Conservation (phyloP, 2,888 invertebrate species). For the Troilus luridus region DNA sequence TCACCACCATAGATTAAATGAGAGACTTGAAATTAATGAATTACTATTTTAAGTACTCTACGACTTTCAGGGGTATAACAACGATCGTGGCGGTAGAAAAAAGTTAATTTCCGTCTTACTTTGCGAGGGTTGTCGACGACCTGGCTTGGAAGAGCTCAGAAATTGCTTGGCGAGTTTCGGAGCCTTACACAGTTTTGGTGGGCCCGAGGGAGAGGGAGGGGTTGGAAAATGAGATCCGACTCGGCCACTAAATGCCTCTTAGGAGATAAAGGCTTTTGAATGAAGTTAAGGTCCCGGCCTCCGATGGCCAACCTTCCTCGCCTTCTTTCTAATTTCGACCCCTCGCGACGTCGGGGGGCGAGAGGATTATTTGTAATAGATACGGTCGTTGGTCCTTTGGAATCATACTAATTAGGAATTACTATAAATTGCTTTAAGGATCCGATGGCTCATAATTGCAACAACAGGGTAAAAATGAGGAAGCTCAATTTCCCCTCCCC, state of each 20-base stretch:
- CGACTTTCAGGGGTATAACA: background rate
- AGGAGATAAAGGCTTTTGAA: conserved; percentile 34
- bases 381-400: no score
- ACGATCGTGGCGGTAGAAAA: rapidly evolving
- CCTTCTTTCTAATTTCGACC: background rate
- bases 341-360: background rate
- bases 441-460: no score
- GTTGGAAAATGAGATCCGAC: background rate
- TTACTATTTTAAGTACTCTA: background rate
- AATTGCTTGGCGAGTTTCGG: background rate
- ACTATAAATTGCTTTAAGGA: no score
- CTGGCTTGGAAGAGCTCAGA: background rate
- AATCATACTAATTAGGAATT: no score
- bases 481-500: no score
- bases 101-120: background rate
- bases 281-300: background rate
- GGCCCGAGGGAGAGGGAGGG: background rate
- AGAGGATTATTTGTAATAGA: background rate
- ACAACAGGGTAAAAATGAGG: no score
- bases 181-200: background rate
- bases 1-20: no score
- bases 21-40: background rate
- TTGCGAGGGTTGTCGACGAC: background rate
- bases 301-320: background rate
- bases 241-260: conserved; percentile 7